phyloP scores from a whole-genome alignment of 1,140 invertebrate species.

The Parapsyche elsis region DNA sequence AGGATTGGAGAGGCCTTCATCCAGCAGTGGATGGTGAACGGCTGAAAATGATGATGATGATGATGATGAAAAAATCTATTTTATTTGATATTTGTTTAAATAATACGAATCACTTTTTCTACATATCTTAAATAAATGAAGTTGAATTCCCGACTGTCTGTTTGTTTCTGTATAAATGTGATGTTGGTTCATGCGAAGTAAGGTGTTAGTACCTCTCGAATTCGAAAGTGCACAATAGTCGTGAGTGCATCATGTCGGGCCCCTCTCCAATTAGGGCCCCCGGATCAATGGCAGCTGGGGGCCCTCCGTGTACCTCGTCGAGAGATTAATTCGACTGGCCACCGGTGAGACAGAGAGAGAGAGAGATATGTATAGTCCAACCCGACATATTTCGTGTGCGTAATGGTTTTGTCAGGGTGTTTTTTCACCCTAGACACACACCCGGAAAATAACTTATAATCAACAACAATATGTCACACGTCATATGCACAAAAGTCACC shows the following conservation, averaged over 20 bases:
- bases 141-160: no score
- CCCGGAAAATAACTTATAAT: constrained; percentile 13
- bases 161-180: no score
- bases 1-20: no score
- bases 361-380: no score
- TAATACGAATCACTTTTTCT: not conserved
- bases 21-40: no score
- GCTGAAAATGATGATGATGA: no score
- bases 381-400: constrained; percentile 50
- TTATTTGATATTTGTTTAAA: not conserved
- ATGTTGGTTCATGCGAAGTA: not conserved
- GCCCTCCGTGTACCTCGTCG: not conserved
- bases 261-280: constrained; percentile 52
- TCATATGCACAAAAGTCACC: not conserved
- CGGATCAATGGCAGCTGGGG: constrained; percentile 47
- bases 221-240: not conserved
- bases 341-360: constrained; percentile 48
- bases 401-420: constrained; percentile 47
- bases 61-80: no score
- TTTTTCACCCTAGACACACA: not conserved
- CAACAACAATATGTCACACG: constrained; percentile 25
- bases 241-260: not conserved
- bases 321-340: constrained; percentile 53
- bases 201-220: not conserved
- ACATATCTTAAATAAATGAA: no score